These are phyloP conservation scores for Melanerpes formicivorus DNA, from an alignment of 2,113 vertebrate genomes.

Conservation along the genomic window DNA sequence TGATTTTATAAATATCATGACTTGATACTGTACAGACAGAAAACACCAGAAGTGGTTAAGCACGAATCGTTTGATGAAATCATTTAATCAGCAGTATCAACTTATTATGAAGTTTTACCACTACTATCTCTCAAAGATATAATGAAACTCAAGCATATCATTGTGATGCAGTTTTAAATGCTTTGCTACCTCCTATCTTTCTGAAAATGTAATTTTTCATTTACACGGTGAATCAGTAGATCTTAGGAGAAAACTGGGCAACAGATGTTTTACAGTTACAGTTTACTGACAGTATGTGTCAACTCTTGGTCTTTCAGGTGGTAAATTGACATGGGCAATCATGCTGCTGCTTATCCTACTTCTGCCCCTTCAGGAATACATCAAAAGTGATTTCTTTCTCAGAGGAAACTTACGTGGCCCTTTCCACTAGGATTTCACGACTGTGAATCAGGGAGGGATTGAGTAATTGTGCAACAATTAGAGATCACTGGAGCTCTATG, in stretches of 20 bases:
- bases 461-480: neutral
- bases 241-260: neutral
- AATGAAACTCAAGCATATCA: neutral
- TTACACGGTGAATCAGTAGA: neutral
- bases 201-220: neutral
- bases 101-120: neutral
- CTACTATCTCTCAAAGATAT: neutral
- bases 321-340: neutral
- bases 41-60: neutral
- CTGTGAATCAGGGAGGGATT: neutral
- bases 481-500: neutral
- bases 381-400: neutral
- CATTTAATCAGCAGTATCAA: neutral
- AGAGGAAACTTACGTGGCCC: neutral
- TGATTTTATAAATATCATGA: neutral
- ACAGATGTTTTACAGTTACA: neutral
- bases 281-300: neutral
- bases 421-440: neutral
- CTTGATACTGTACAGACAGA: neutral
- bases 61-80: neutral
- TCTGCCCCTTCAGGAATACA: neutral
- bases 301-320: neutral
- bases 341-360: neutral
- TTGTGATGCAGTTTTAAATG: neutral
- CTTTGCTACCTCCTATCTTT: neutral